Evolutionary conservation across 2,888 invertebrate genomes (phyloP), one percentile per base, ranked within the genome.

Genomic region (Biston betularia): DNA sequence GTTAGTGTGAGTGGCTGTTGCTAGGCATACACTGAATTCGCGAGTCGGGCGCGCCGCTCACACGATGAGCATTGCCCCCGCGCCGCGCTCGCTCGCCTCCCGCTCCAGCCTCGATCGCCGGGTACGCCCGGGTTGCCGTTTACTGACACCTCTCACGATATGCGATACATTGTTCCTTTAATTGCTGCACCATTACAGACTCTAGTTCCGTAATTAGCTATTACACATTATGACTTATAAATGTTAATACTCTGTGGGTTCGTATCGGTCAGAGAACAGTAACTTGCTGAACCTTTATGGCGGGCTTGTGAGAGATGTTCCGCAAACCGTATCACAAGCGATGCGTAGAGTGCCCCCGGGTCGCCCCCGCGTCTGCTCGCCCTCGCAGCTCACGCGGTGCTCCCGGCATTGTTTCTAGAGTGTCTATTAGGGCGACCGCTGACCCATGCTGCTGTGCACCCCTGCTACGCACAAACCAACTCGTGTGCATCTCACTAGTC

Each of bases 21-120:
- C 92, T 88, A 92, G 88, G 92, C 89, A 87, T 86, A 86, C 83
- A 85, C 84, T 88, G 89, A 87, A 89, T 91, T 92, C 86, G 92
- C 92, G 88, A 91, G 63, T 62, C 85, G 88, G 87, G 82, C 88
- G 86, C 87, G 84, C 79, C 89, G 90, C 90, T 92, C 92, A 92
- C 92, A 92, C 92, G 92, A 88, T 91, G 92, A 91, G 82, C 92
- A 85, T 92, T 92, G 92, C 92, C 92, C 92, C 87, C 89, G 84
- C 79, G 78, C 76, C 78, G 53, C 59, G 64, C 63, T 14, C 46
- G 48, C 40, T 34, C 61, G 45, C 49, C 74, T 72, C 70, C 71
- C 72, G 44, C 65, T 55, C 42, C 40, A 52, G 52, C 35, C 59
- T 61, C 49, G 54, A 62, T 52, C 63, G 62, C 61, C 66, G 60